These are phyloP conservation scores for Cepaea hortensis DNA, from an alignment of 2,888 invertebrate species.

Conservation along the genomic window DNA sequence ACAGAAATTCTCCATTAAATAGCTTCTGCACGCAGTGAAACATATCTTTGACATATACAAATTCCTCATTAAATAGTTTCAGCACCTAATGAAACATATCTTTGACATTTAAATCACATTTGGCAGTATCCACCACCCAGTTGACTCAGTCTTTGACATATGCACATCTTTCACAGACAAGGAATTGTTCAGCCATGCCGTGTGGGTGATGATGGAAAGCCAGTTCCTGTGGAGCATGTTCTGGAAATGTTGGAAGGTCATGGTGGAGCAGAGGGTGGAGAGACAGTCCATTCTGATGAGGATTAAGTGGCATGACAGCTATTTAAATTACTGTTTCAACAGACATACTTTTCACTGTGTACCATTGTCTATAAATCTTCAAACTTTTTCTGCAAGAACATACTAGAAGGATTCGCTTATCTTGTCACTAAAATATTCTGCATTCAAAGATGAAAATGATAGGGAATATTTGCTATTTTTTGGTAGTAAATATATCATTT, in stretches of 20 bases:
- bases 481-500: too few relatives aligned
- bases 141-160: too few relatives aligned
- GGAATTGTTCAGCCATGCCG: slow-evolving; percentile 91
- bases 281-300: not conserved
- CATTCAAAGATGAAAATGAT: too few relatives aligned
- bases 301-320: slow-evolving; percentile 26
- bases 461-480: too few relatives aligned
- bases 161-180: slow-evolving; percentile 75
- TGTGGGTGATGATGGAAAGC: slow-evolving; percentile 92
- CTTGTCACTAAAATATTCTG: not conserved
- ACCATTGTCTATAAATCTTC: not conserved
- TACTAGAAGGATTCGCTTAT: not conserved
- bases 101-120: too few relatives aligned
- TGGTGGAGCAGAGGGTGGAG: slow-evolving; percentile 39
- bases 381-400: not conserved
- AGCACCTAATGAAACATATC: too few relatives aligned
- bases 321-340: slow-evolving; percentile 8
- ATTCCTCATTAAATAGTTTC: too few relatives aligned
- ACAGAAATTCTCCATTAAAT: too few relatives aligned
- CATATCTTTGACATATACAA: too few relatives aligned
- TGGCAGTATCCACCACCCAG: too few relatives aligned
- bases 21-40: too few relatives aligned
- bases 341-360: not conserved
- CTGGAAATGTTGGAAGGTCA: slow-evolving; percentile 63
- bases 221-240: slow-evolving; percentile 92